phyloP scores from a whole-genome alignment of 2,113 vertebrate genomes.

The Harpagus bidentatus region DNA sequence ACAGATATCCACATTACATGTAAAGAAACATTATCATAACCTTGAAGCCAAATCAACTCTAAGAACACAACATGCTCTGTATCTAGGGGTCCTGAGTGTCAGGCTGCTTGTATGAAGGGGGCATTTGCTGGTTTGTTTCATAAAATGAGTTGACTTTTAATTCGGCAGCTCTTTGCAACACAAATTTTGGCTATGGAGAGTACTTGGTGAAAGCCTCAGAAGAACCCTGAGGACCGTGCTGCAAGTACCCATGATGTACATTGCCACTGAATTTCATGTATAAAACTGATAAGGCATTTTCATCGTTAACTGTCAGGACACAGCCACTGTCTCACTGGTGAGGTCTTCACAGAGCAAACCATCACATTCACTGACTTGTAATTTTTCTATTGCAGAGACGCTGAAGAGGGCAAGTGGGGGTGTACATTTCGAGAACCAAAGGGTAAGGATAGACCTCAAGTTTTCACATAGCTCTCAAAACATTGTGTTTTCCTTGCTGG shows the following conservation, averaged over 20 bases:
- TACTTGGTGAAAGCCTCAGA: not conserved
- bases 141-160: not conserved
- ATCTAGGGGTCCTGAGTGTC: not conserved
- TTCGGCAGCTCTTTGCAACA: not conserved
- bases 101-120: not conserved
- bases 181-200: not conserved
- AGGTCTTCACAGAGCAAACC: not conserved
- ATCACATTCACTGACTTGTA: not conserved
- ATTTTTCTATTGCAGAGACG: not conserved
- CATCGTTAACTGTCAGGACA: not conserved
- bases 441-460: not conserved
- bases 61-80: not conserved
- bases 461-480: not conserved
- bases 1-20: not conserved
- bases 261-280: not conserved
- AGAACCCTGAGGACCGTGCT: fast-evolving
- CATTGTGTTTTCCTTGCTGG: not conserved
- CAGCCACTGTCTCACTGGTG: not conserved
- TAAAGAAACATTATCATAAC: not conserved
- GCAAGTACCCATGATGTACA: not conserved
- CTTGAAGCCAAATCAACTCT: not conserved
- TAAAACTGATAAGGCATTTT: not conserved
- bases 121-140: not conserved
- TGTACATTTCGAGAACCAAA: not conserved
- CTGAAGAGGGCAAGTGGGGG: not conserved